Conservation (phyloP, 2,888 invertebrate genomes). For the Nomada ferruginata region DNA sequence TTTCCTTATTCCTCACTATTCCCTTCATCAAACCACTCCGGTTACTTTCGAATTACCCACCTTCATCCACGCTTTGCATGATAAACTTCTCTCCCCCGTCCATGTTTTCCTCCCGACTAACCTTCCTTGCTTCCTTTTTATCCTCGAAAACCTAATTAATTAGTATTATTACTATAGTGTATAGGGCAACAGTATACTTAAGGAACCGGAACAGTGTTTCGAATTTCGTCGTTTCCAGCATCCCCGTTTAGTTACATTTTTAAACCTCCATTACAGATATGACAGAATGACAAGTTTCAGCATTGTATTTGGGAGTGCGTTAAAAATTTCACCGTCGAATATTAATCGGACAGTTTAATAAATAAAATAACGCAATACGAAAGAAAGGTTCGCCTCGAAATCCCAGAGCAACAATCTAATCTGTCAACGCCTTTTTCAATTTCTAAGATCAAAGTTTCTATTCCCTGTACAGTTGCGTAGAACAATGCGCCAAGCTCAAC, state of each 20-base stretch:
- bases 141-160: constrained; percentile 24
- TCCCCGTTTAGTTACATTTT: neutral
- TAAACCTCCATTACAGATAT: neutral
- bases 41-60: constrained; percentile 48
- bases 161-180: constrained; percentile 13
- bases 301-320: too few relatives aligned
- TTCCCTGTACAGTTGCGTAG: neutral
- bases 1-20: constrained; percentile 38
- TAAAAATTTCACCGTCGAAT: neutral
- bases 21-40: constrained; percentile 30
- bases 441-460: neutral
- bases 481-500: neutral
- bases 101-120: neutral
- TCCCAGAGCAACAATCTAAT: neutral
- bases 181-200: neutral
- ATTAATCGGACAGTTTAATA: neutral
- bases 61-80: neutral
- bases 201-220: neutral
- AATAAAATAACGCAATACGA: neutral
- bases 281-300: neutral
- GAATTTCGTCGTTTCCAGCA: neutral
- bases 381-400: neutral
- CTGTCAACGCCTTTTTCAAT: neutral
- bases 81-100: constrained; percentile 10
- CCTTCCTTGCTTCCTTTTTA: neutral